A percentile compares a stretch with the other conserved stretches of the same genome.
These are phyloP conservation scores for Melospiza georgiana DNA, from an alignment of 2,113 vertebrate genomes.

Conservation along the genomic window DNA sequence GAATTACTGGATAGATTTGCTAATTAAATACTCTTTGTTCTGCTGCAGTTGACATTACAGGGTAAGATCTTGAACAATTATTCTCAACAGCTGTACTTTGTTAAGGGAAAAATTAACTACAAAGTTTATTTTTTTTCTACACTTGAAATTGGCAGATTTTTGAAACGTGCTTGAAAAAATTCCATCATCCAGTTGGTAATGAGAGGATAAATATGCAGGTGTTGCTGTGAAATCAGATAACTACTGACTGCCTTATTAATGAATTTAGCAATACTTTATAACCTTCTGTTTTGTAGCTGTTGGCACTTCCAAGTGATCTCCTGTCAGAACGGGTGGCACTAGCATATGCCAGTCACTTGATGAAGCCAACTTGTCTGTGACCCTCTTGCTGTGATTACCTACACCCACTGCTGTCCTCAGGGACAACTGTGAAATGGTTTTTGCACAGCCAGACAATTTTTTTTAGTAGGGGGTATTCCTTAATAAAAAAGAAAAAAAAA, in stretches of 20 bases:
- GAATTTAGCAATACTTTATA: slow-evolving; percentile 77
- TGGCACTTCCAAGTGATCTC: slow-evolving; percentile 75
- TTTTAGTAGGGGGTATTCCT: slow-evolving; percentile 24
- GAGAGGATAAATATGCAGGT: slow-evolving; percentile 85
- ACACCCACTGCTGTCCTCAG: neutral
- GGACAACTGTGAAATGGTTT: neutral
- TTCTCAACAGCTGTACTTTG: slow-evolving; percentile 88
- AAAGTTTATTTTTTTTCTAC: slow-evolving; percentile 80
- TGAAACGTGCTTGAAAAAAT: slow-evolving; percentile 84
- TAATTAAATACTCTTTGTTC: slow-evolving; percentile 93
- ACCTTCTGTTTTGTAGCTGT: slow-evolving; percentile 72
- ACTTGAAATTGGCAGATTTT: slow-evolving; percentile 84
- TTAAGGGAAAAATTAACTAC: slow-evolving; percentile 85
- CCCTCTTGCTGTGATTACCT: slow-evolving; percentile 62
- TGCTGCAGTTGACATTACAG: slow-evolving; percentile 89
- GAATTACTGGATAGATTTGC: slow-evolving; percentile 95
- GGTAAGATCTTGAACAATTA: slow-evolving; percentile 88
- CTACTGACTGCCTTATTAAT: slow-evolving; percentile 83
- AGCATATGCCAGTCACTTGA: slow-evolving; percentile 66
- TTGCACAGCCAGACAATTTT: neutral
- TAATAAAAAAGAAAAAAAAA: neutral
- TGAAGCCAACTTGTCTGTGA: slow-evolving; percentile 56
- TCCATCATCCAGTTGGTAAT: slow-evolving; percentile 82
- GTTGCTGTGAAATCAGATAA: slow-evolving; percentile 84
- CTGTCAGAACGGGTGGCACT: slow-evolving; percentile 72